Conservation (phyloP, 35 echinoderm and acorn worm species). For the Holothuria glaberrima region DNA sequence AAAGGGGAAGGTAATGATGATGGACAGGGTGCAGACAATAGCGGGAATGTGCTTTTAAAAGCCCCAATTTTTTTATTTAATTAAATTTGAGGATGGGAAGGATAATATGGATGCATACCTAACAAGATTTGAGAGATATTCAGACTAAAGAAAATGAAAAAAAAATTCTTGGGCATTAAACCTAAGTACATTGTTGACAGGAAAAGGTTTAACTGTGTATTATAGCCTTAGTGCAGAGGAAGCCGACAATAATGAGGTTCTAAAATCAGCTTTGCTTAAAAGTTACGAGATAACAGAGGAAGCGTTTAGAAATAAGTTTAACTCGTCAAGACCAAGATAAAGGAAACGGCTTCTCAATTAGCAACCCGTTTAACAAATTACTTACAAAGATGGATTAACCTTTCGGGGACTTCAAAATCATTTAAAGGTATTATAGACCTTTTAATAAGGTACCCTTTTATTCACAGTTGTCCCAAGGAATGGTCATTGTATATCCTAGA, state of each 20-base stretch:
- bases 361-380: conserved; percentile 33
- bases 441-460: conserved; percentile 31
- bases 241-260: conserved; percentile 10
- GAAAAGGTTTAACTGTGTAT: conserved; percentile 42
- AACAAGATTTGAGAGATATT: conserved; percentile 1
- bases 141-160: conserved; percentile 5
- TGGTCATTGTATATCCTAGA: conserved; percentile 45
- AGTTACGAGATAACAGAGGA: conserved; percentile 54
- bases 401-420: conserved; percentile 14
- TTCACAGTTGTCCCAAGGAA: neutral
- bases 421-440: conserved; percentile 17
- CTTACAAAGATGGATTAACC: conserved; percentile 36
- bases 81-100: conserved; percentile 36
- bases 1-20: too few relatives aligned
- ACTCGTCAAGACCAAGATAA: neutral
- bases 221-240: neutral
- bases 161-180: neutral
- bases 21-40: too few relatives aligned
- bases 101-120: conserved; percentile 59
- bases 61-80: conserved; percentile 23
- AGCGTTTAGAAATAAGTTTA: conserved; percentile 46
- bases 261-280: conserved; percentile 31
- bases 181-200: conserved; percentile 50
- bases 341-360: conserved; percentile 60
- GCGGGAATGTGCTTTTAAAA: too few relatives aligned